A percentile compares a stretch with the other conserved stretches of the same genome.
These are phyloP conservation scores for Anhinga rufa DNA, from an alignment of 2,113 vertebrate species.

Conservation along the genomic window DNA sequence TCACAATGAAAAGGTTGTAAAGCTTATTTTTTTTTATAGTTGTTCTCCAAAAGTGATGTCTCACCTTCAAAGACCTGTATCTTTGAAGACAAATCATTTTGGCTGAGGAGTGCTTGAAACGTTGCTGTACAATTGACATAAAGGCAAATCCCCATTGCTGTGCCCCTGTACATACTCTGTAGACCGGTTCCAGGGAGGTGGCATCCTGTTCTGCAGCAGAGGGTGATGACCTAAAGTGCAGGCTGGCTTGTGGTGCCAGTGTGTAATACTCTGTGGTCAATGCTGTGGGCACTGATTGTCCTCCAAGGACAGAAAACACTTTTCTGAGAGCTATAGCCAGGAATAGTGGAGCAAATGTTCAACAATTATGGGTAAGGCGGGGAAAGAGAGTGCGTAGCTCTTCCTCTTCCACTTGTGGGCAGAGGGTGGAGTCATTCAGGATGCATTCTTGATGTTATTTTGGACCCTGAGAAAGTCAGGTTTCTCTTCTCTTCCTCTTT, in stretches of 20 bases:
- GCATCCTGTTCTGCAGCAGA: not conserved
- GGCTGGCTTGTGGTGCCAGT: not conserved
- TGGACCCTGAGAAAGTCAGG: not conserved
- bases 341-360: not conserved
- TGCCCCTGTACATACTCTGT: accelerated
- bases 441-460: conserved; percentile 20
- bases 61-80: not conserved
- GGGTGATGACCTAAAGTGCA: not conserved
- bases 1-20: not conserved
- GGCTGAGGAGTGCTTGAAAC: not conserved
- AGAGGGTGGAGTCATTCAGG: not conserved
- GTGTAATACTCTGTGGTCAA: not conserved
- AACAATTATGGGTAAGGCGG: not conserved
- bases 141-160: not conserved
- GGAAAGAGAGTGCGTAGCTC: not conserved
- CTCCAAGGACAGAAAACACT: not conserved
- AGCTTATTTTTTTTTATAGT: not conserved
- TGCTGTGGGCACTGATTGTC: not conserved
- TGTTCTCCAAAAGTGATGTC: not conserved
- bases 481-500: not conserved
- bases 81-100: not conserved
- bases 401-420: not conserved
- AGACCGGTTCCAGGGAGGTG: not conserved
- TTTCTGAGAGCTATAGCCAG: not conserved
- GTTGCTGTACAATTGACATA: accelerated